These are phyloP conservation scores for Chaetura pelagica DNA, from an alignment of 2,113 vertebrate species.

Conservation along the genomic window DNA sequence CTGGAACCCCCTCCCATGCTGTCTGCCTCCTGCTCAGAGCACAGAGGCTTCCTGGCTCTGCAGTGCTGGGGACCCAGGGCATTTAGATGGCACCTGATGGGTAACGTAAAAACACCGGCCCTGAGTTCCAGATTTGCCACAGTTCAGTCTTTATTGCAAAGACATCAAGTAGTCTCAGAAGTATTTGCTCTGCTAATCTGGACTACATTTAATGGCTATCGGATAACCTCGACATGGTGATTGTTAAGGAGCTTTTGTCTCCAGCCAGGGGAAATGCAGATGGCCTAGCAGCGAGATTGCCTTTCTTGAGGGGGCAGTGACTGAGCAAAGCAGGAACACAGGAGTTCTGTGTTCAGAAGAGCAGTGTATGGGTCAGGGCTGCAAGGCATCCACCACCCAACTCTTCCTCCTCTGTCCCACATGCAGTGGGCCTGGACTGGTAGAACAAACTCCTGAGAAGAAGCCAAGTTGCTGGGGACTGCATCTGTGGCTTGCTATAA, in stretches of 20 bases:
- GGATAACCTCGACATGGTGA: neutral
- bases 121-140: constrained; percentile 42
- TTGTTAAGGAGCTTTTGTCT: neutral
- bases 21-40: rapidly evolving
- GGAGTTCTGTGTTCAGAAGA: neutral
- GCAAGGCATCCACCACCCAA: neutral
- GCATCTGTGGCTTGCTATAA: neutral
- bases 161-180: constrained; percentile 40
- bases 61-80: neutral
- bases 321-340: neutral
- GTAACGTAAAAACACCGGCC: rapidly evolving
- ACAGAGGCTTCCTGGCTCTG: neutral
- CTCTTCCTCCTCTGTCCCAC: neutral
- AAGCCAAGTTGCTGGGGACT: neutral
- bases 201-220: constrained; percentile 65
- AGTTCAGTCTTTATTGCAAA: neutral
- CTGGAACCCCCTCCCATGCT: rapidly evolving
- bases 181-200: constrained; percentile 51
- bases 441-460: neutral
- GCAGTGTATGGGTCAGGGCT: neutral
- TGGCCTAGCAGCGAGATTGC: neutral
- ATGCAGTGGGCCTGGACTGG: neutral
- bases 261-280: neutral
- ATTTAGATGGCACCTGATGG: constrained; percentile 19
- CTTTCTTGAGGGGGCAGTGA: neutral